A percentile compares a stretch with the other conserved stretches of the same genome.
These are phyloP conservation scores for Caligus rogercresseyi DNA, from an alignment of 1,140 invertebrate genomes.

Conservation along the genomic window DNA sequence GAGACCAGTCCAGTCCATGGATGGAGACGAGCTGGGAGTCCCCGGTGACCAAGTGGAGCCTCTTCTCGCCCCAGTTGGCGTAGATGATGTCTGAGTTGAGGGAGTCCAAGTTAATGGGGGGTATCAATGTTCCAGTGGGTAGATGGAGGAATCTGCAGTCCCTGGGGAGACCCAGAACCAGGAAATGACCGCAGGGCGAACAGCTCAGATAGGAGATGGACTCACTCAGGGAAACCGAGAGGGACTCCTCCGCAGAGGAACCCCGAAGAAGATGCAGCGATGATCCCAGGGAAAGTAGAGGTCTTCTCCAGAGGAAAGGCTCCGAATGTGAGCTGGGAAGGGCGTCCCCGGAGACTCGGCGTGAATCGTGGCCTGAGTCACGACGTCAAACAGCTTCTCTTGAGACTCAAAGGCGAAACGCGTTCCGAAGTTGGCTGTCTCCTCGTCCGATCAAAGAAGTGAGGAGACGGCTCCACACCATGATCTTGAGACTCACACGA, in stretches of 20 bases:
- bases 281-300: neutral
- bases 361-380: neutral
- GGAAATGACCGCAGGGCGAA: neutral
- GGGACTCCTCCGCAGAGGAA: too few species aligned
- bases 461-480: neutral
- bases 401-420: neutral
- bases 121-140: neutral
- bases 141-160: neutral
- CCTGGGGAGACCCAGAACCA: neutral
- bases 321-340: neutral
- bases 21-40: neutral
- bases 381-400: neutral
- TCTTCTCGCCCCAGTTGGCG: too few species aligned
- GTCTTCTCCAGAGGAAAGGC: neutral
- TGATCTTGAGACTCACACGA: too few species aligned
- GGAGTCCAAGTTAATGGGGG: neutral
- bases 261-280: neutral
- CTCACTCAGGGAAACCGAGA: neutral
- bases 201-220: neutral
- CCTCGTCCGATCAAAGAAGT: conserved; percentile 3
- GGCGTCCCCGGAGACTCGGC: neutral
- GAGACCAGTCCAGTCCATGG: neutral
- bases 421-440: conserved; percentile 6
- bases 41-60: neutral
- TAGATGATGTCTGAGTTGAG: neutral